Evolutionary conservation across 2,888 invertebrate genomes (phyloP).

Genomic region (Acheta domesticus): DNA sequence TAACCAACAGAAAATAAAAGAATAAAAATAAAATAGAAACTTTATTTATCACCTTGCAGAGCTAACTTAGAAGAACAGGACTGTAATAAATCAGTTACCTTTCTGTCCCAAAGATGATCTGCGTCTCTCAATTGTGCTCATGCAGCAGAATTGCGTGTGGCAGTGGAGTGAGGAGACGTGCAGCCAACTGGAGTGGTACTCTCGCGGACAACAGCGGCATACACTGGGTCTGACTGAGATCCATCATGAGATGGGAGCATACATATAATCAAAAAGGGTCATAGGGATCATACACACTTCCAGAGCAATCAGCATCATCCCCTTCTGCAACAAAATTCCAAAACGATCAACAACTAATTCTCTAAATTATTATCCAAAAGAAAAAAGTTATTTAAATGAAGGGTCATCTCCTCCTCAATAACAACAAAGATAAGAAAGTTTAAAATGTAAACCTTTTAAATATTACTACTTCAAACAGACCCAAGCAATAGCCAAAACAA

Average conservation of each 20-base stretch:
- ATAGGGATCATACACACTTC: constrained; percentile 69
- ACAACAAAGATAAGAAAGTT: no score
- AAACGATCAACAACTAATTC: no score
- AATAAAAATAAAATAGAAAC: neutral
- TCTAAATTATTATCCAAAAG: neutral
- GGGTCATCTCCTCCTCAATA: neutral
- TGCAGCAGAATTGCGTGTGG: constrained; percentile 55
- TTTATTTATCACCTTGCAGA: no score
- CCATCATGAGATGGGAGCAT: constrained; percentile 61
- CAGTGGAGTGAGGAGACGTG: constrained; percentile 55
- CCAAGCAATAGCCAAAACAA: no score
- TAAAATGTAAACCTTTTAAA: no score
- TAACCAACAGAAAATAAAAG: constrained; percentile 36
- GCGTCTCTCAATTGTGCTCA: constrained; percentile 53
- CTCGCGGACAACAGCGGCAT: constrained; percentile 63
- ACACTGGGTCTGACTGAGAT: constrained; percentile 62
- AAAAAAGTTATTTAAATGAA: neutral
- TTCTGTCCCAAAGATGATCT: constrained; percentile 47
- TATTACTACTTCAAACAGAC: no score
- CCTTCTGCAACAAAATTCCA: constrained; percentile 30
- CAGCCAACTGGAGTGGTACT: constrained; percentile 53
- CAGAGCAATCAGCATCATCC: constrained; percentile 55
- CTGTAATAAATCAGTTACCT: constrained; percentile 40
- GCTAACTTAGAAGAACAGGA: neutral
- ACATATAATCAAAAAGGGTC: constrained; percentile 77